A percentile compares a stretch with the other conserved stretches of the same genome.
Evolutionary conservation across 2,113 vertebrate species (phyloP).

Genomic region (Catharus minimus): DNA sequence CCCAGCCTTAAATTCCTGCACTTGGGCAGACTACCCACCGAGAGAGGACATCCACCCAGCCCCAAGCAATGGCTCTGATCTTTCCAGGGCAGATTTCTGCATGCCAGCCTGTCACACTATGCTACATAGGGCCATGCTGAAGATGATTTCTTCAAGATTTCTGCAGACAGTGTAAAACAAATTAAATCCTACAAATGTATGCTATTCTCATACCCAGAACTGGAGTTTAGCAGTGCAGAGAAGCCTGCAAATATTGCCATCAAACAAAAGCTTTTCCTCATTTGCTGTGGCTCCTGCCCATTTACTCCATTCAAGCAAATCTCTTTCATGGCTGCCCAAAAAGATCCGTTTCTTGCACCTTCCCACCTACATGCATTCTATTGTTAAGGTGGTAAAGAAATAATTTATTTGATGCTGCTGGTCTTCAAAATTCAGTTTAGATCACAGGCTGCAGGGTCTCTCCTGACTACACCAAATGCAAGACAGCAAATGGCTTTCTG

Average conservation of each 20-base stretch:
- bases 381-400: background rate
- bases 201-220: background rate
- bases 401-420: background rate
- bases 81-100: background rate
- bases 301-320: background rate
- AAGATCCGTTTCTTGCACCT: background rate
- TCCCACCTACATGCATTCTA: background rate
- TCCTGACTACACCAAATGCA: background rate
- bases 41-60: background rate
- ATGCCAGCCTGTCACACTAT: background rate
- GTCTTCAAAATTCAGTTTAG: background rate
- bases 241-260: background rate
- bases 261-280: background rate
- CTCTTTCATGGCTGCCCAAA: background rate
- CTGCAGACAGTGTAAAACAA: background rate
- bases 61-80: background rate
- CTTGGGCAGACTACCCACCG: rapidly evolving
- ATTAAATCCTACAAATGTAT: background rate
- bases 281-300: background rate
- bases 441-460: background rate
- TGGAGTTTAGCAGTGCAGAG: background rate
- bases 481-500: background rate
- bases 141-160: background rate
- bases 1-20: background rate
- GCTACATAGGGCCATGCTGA: background rate